phyloP scores from a whole-genome alignment of 2,888 invertebrate genomes.

The Drosophila macrospina region DNA sequence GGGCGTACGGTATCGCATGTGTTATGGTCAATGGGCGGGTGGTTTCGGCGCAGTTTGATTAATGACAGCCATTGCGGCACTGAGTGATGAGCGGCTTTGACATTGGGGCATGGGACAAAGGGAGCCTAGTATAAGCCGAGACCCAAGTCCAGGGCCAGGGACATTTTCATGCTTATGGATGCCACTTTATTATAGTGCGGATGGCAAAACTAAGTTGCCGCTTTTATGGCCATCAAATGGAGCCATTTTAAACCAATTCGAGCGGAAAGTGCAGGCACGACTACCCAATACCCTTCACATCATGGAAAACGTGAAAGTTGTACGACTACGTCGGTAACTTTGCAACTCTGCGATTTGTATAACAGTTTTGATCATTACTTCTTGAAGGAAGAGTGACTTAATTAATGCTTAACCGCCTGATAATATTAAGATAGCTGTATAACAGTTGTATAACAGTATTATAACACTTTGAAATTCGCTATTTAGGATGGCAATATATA shows the following conservation, averaged over 20 bases:
- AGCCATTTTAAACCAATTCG: conserved; percentile 46
- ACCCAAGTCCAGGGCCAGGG: conserved; percentile 34
- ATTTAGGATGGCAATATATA: neutral
- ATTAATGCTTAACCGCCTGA: neutral
- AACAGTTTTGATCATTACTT: neutral
- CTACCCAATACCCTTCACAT: conserved; percentile 11
- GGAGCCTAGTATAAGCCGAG: conserved; percentile 7
- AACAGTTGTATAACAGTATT: neutral
- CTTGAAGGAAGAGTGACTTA: neutral
- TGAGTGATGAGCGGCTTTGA: conserved; percentile 67
- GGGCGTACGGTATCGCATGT: no score
- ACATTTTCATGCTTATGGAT: conserved; percentile 53
- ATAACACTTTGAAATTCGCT: neutral
- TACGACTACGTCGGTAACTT: no score
- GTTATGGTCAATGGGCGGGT: conserved; percentile 39
- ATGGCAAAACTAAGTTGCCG: conserved; percentile 49
- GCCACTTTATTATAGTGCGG: conserved; percentile 57
- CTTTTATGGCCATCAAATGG: conserved; percentile 39
- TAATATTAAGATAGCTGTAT: neutral
- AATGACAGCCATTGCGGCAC: conserved; percentile 69
- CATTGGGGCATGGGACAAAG: conserved; percentile 42
- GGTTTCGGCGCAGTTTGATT: conserved; percentile 71
- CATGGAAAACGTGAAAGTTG: neutral
- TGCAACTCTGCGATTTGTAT: neutral
- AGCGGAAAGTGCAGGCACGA: neutral